These are phyloP conservation scores for Sparus aurata DNA, from an alignment of 2,797 vertebrate genomes.

Conservation along the genomic window DNA sequence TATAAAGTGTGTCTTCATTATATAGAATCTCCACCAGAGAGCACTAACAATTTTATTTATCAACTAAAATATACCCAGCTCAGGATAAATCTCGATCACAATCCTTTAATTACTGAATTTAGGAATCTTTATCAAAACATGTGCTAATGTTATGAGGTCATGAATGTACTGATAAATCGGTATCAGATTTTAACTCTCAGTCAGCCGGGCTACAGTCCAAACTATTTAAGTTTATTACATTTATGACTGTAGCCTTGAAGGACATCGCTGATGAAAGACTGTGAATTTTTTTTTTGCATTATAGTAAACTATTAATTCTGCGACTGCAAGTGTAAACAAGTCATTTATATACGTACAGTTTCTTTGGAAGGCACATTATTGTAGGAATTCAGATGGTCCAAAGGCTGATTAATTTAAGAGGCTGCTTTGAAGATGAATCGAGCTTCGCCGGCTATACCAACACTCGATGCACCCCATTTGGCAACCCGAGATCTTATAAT, in stretches of 20 bases:
- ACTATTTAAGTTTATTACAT: neutral
- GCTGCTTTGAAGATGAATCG: conserved; percentile 3
- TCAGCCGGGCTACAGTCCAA: neutral
- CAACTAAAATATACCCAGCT: neutral
- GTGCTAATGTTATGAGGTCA: neutral
- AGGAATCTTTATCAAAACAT: neutral
- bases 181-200: neutral
- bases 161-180: too few species aligned
- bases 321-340: neutral
- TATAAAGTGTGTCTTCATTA: neutral
- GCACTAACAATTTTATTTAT: neutral
- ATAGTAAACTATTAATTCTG: neutral
- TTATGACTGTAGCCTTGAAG: neutral
- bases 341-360: neutral
- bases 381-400: neutral
- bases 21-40: neutral
- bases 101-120: neutral
- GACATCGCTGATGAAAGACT: neutral
- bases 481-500: conserved; percentile 15
- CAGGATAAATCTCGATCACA: neutral
- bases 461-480: conserved; percentile 28
- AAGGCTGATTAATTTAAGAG: conserved; percentile 24
- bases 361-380: neutral
- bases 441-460: neutral
- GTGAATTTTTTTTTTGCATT: neutral